phyloP scores from a whole-genome alignment of 1,140 invertebrate genomes.

The Aphelenchoides fujianensis region DNA sequence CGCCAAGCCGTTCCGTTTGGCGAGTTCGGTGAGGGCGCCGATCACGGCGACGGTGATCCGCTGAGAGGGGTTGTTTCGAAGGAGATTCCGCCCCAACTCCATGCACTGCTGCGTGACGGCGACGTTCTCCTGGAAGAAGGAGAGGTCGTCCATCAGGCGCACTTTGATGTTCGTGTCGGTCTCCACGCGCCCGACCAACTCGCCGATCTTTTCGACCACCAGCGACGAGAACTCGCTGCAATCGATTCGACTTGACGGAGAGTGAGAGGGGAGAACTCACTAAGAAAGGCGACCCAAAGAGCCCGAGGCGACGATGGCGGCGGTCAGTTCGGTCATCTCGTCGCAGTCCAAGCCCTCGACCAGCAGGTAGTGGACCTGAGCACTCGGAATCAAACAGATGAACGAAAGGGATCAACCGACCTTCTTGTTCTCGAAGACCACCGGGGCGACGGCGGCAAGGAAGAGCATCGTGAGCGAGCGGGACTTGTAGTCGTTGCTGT shows the following conservation, averaged over 20 bases:
- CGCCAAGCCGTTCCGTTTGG: conserved; percentile 28
- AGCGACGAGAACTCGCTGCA: conserved; percentile 42
- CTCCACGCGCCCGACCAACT: conserved; percentile 34
- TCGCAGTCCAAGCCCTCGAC: conserved; percentile 43
- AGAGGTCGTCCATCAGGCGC: conserved; percentile 38
- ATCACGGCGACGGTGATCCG: conserved; percentile 31
- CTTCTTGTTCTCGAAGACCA: conserved; percentile 50
- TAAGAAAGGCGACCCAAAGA: conserved; percentile 36
- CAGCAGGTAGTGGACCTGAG: conserved; percentile 43
- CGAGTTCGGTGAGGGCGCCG: conserved; percentile 34
- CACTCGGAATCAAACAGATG: no score
- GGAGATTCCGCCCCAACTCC: conserved; percentile 23
- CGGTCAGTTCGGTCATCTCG: conserved; percentile 37
- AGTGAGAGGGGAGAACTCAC: conserved; percentile 47
- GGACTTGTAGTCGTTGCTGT: conserved; percentile 48
- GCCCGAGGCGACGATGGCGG: conserved; percentile 40
- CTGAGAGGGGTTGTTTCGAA: conserved; percentile 16
- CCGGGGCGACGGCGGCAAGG: conserved; percentile 41
- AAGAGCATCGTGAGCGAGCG: conserved; percentile 48
- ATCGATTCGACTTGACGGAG: conserved; percentile 22
- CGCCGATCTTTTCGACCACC: conserved; percentile 46
- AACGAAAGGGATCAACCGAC: conserved; percentile 35
- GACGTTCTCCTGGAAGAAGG: conserved; percentile 29
- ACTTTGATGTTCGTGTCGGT: conserved; percentile 27
- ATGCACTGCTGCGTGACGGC: conserved; percentile 37